A percentile compares a stretch with the other conserved stretches of the same genome.
phyloP scores from a whole-genome alignment of 2,888 invertebrate genomes.

The Kuschelorhynchus macadamiae region DNA sequence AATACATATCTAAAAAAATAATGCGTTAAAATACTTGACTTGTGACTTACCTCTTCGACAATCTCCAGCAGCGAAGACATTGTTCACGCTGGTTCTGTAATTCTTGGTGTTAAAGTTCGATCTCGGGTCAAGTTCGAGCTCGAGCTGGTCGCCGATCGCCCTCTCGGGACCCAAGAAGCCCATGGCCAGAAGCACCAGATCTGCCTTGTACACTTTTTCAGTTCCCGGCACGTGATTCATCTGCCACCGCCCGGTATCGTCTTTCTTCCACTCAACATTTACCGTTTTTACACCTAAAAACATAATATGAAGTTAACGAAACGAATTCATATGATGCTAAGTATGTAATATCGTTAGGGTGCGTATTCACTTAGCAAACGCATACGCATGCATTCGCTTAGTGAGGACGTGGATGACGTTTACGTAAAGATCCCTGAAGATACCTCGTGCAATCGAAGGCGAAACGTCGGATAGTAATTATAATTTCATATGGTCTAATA shows the following conservation, averaged over 20 bases:
- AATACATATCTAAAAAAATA: too few relatives aligned
- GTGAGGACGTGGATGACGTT: too few relatives aligned
- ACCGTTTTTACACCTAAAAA: conserved; percentile 78
- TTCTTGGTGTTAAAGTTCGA: conserved; percentile 93
- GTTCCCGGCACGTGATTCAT: conserved; percentile 89
- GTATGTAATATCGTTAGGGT: too few relatives aligned
- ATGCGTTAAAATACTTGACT: too few relatives aligned
- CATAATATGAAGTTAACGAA: neutral
- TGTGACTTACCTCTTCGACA: conserved; percentile 81
- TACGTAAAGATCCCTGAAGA: too few relatives aligned
- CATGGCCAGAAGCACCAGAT: conserved; percentile 97
- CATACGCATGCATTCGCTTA: too few relatives aligned
- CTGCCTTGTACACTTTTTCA: conserved; percentile 85
- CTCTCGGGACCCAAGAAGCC: conserved; percentile 98
- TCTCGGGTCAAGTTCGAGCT: conserved; percentile 87
- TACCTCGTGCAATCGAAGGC: too few relatives aligned
- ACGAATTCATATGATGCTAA: too few relatives aligned
- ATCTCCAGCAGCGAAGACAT: conserved; percentile 97
- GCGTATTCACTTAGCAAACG: too few relatives aligned
- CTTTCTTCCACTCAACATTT: conserved; percentile 94
- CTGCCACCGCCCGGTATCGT: conserved; percentile 92
- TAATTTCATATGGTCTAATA: too few relatives aligned
- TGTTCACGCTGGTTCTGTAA: conserved; percentile 89
- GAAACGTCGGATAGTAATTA: too few relatives aligned
- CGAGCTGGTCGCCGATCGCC: conserved; percentile 85